Base-by-base conservation (phyloP, 2,888 invertebrate species). In the Dryocosmus kuriphilus region DNA sequence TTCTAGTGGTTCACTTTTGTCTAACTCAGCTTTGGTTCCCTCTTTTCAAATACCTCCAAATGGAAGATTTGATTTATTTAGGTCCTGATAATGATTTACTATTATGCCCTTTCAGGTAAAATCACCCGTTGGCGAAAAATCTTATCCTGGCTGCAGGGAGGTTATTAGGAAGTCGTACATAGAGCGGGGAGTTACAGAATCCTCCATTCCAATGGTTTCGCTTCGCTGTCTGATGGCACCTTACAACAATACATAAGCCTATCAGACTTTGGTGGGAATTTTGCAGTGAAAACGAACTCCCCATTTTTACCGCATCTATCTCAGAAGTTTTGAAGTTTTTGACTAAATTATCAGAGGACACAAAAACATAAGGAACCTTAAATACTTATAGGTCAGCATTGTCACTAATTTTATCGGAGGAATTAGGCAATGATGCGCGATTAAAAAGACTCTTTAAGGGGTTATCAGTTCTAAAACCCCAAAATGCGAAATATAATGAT, bases 1-100 rank as follows among this genome's bases (percentile, higher is more conserved):
- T 86, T 65, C 67, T 88, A 22, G 86, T 88, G 8, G 84, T 84
- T 9, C 87, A 82, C 27, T 63, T 61, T n/a, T 88, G 81, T 86
- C 81, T 81, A 55, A 77, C 78, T 0, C 85, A 85, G 67, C 80
- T 83, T 2, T 87, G 86, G 86, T 86, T 74, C 61, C 86, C 88
- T 8, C n/a, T 84, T 11, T 85, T 85, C 27, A 22, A 38, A 38
- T 27, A 51, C 71, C 74, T 57, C 24, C 55, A 27, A 30, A 16
- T 22, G 6, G 30, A 30, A 16, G 16, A 61, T 7, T 16, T 19
- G 1, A 60, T 24, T 27, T n/a, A n/a, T n/a, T n/a, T n/a, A n/a
- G n/a, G n/a, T n/a, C n/a, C n/a, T n/a, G n/a, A n/a, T n/a, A n/a
- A n/a, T n/a, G n/a, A n/a, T n/a, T n/a, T n/a, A n/a, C n/a, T n/a